Percentiles rank a stretch among this genome's conserved stretches.
Evolutionary conservation across 2,888 invertebrate genomes (phyloP).

Genomic region (Charanyca ferruginea): DNA sequence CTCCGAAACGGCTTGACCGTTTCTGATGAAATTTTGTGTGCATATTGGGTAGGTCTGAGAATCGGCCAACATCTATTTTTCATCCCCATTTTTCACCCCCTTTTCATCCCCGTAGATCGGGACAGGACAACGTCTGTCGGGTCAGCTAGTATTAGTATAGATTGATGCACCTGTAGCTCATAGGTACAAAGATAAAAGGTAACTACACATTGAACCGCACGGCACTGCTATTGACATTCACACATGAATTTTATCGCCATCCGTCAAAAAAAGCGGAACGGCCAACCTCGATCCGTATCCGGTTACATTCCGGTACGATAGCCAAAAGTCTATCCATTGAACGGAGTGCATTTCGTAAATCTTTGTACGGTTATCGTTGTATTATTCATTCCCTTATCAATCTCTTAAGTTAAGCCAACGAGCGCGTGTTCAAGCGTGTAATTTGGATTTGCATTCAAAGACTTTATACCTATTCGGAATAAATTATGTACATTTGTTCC

Average conservation of each 20-base stretch:
- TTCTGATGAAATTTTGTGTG: no score
- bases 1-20: no score
- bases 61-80: no score
- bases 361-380: conserved; percentile 22
- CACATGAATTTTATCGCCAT: conserved; percentile 46
- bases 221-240: conserved; percentile 48
- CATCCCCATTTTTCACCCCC: no score
- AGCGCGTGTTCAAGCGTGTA: conserved; percentile 41
- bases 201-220: conserved; percentile 1
- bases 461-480: conserved; percentile 28
- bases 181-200: neutral
- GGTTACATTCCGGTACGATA: conserved; percentile 48
- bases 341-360: conserved; percentile 50
- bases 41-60: no score
- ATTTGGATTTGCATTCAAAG: conserved; percentile 46
- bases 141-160: no score
- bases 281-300: conserved; percentile 52
- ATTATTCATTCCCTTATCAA: conserved; percentile 56
- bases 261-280: conserved; percentile 45
- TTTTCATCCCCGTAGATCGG: no score
- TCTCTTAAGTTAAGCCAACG: conserved; percentile 45
- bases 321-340: conserved; percentile 44
- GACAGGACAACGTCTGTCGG: no score
- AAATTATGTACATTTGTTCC: conserved; percentile 18
- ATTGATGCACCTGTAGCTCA: neutral